A percentile compares a stretch with the other conserved stretches of the same genome.
phyloP scores from a whole-genome alignment of 2,113 vertebrate species.

The cat (Felis catus) region F.catus_Fca126_mat1.0 CM031424.1:33841001-33841500 shows the following conservation, averaged over 20 bases:
- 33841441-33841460: background rate
- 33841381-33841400: background rate
- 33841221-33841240: background rate
- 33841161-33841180: slow-evolving; percentile 45
- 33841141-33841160: slow-evolving; percentile 59
- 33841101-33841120: slow-evolving; percentile 32
- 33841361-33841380: background rate
- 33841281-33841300: background rate
- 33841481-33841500: background rate
- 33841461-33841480: background rate
- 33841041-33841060: slow-evolving; percentile 50
- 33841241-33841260: background rate
- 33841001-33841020: slow-evolving; percentile 58
- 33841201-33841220: slow-evolving; percentile 46
- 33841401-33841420: background rate
- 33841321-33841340: background rate
- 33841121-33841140: slow-evolving; percentile 51
- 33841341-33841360: background rate
- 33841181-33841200: background rate
- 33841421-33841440: background rate
- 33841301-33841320: background rate
- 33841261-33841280: background rate
- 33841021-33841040: background rate
- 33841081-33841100: slow-evolving; percentile 71
- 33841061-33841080: slow-evolving; percentile 57